A percentile compares a stretch with the other conserved stretches of the same genome.
Conservation (phyloP, 2,888 invertebrate species). For the Eristalis tenax region DNA sequence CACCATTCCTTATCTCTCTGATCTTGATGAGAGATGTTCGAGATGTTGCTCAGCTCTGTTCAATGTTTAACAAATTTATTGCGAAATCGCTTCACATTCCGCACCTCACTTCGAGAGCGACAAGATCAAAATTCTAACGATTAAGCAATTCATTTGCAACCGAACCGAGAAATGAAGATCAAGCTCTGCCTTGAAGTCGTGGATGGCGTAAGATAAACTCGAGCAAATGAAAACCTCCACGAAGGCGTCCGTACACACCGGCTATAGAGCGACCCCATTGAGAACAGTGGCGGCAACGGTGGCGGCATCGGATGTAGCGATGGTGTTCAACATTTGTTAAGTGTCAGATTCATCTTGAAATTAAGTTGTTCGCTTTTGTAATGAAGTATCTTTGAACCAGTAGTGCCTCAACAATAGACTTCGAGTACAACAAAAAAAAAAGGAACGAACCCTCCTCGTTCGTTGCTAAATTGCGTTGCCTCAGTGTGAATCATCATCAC, state of each 20-base stretch:
- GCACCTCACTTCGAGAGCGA: neutral
- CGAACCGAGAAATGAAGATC: conserved; percentile 36
- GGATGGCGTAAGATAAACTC: conserved; percentile 55
- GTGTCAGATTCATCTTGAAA: conserved; percentile 73
- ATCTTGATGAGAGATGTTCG: neutral
- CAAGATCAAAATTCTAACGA: neutral
- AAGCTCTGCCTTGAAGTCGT: conserved; percentile 24
- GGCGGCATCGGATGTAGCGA: conserved; percentile 4
- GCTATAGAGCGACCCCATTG: neutral
- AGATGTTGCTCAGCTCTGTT: neutral
- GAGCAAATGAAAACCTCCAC: conserved; percentile 31
- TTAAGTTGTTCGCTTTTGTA: conserved; percentile 72
- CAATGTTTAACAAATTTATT: neutral
- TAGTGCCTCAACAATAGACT: conserved; percentile 57
- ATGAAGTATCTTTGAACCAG: conserved; percentile 61
- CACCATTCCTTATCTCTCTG: neutral
- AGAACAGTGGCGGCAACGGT: conserved; percentile 6
- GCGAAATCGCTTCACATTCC: neutral
- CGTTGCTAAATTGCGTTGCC: conserved; percentile 65
- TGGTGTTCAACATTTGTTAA: conserved; percentile 71
- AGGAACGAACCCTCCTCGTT: conserved; percentile 42
- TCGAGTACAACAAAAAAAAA: conserved; percentile 8
- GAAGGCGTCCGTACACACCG: conserved; percentile 4
- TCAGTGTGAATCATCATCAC: conserved; percentile 66
- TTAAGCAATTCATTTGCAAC: conserved; percentile 26